Percentiles rank a stretch among this genome's conserved stretches.
phyloP scores from a whole-genome alignment of 2,888 invertebrate genomes.

The Tiliacea citrago region DNA sequence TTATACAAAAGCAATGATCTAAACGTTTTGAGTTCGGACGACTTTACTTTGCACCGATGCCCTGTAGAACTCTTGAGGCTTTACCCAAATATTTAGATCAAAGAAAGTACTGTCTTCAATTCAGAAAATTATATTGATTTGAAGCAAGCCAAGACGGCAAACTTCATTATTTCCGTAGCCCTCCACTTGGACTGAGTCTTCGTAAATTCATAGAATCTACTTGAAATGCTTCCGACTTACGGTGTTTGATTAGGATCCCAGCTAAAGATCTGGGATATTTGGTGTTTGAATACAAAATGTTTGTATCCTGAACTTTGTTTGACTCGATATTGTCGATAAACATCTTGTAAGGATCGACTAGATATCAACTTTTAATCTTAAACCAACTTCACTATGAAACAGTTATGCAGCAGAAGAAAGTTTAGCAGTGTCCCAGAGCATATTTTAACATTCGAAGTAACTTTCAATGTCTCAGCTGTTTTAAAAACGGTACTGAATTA shows the following conservation, averaged over 20 bases:
- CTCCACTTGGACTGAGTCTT: slow-evolving; percentile 34
- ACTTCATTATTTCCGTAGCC: slow-evolving; percentile 50
- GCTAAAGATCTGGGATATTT: slow-evolving; percentile 36
- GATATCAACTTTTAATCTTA: neutral
- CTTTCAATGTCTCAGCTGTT: slow-evolving; percentile 4
- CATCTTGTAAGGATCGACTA: neutral
- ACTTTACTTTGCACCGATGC: slow-evolving; percentile 53
- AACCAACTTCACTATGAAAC: slow-evolving; percentile 4
- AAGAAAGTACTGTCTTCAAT: slow-evolving; percentile 32
- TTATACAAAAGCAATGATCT: slow-evolving; percentile 58
- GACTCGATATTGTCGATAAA: slow-evolving; percentile 17
- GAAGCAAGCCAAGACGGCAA: slow-evolving; percentile 42
- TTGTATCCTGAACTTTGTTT: slow-evolving; percentile 14
- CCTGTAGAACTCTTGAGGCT: neutral
- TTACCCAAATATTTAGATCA: slow-evolving; percentile 22
- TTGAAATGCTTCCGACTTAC: slow-evolving; percentile 21
- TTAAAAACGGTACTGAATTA: slow-evolving; percentile 12
- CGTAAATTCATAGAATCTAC: slow-evolving; percentile 44
- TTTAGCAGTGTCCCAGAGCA: neutral
- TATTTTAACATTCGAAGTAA: neutral
- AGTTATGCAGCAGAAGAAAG: neutral
- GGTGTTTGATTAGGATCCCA: slow-evolving; percentile 44
- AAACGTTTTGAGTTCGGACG: slow-evolving; percentile 58
- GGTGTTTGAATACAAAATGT: slow-evolving; percentile 32
- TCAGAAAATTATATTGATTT: slow-evolving; percentile 50